These are phyloP conservation scores for Axis porcinus DNA, from an alignment of 2,113 vertebrate species.

Conservation along the genomic window DNA sequence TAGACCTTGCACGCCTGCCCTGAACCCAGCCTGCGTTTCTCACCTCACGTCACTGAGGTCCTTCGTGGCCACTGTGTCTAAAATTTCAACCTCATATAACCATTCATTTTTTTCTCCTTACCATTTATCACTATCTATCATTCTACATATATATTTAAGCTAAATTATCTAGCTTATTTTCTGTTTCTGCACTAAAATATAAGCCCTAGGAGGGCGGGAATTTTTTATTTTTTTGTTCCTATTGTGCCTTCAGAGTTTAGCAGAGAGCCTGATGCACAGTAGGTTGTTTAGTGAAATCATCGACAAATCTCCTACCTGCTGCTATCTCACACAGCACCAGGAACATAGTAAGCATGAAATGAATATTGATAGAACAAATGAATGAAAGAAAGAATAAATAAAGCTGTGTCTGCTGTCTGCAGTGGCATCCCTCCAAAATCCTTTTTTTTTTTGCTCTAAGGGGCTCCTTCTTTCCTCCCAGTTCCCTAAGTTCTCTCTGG, in stretches of 20 bases:
- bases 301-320: not conserved
- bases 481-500: not conserved
- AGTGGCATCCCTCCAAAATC: not conserved
- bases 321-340: not conserved
- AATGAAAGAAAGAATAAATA: not conserved
- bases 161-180: not conserved
- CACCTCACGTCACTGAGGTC: not conserved
- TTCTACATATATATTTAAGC: not conserved
- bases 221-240: not conserved
- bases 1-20: not conserved
- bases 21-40: not conserved
- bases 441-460: not conserved
- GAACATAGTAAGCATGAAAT: not conserved
- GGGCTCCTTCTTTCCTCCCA: not conserved
- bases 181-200: not conserved
- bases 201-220: not conserved
- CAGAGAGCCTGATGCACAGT: not conserved
- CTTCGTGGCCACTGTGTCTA: not conserved
- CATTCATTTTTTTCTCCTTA: not conserved
- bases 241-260: not conserved
- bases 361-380: not conserved
- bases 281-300: not conserved
- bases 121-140: not conserved
- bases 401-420: not conserved
- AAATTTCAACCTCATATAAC: not conserved